Evolutionary conservation across 2,888 invertebrate genomes (phyloP).

Genomic region (Taphrorychus bicolor): DNA sequence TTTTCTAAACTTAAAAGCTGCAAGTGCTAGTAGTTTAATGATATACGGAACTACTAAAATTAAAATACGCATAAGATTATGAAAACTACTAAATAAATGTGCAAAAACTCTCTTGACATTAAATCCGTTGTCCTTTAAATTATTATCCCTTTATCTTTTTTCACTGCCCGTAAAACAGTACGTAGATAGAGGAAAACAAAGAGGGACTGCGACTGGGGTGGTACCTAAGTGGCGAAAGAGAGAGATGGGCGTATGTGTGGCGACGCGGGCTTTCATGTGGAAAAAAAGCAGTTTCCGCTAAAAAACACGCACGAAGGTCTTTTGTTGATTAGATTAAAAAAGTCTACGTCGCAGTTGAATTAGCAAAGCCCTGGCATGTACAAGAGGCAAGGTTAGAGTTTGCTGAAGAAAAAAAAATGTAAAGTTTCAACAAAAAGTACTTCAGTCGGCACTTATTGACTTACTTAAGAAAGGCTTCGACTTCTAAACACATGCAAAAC

Average conservation of each 20-base stretch:
- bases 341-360: neutral
- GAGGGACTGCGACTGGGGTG: neutral
- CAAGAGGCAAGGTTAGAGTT: neutral
- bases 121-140: constrained; percentile 15
- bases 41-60: too few relatives aligned
- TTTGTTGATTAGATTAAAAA: neutral
- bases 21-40: too few relatives aligned
- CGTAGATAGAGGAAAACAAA: constrained; percentile 9
- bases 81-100: neutral
- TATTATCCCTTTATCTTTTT: constrained; percentile 19
- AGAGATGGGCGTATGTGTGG: neutral
- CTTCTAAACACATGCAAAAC: too few relatives aligned
- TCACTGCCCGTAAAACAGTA: constrained; percentile 17
- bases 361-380: neutral
- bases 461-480: too few relatives aligned
- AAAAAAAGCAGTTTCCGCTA: constrained; percentile 28
- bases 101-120: constrained; percentile 2
- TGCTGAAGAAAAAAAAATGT: neutral
- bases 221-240: constrained; percentile 11
- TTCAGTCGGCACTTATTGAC: too few relatives aligned
- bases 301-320: constrained; percentile 2
- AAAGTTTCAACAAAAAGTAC: too few relatives aligned
- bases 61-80: too few relatives aligned
- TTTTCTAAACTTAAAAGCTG: too few relatives aligned
- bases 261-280: constrained; percentile 14